Conservation (phyloP, 2,888 invertebrate species). For the Heliconius cydno region DNA sequence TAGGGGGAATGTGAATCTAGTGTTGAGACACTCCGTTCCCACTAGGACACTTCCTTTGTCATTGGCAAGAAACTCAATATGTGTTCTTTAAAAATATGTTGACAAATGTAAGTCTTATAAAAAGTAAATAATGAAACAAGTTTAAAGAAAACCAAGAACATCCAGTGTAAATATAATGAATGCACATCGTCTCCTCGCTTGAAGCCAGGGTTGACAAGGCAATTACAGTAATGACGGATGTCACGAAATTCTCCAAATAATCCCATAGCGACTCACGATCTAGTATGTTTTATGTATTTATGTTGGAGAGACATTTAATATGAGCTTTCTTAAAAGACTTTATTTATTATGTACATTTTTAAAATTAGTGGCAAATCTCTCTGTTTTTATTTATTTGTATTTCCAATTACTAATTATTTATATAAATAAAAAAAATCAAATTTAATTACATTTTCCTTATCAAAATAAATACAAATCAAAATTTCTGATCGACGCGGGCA, state of each 20-base stretch:
- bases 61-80: not conserved
- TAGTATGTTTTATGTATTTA: slow-evolving; percentile 2
- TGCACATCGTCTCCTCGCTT: slow-evolving; percentile 2
- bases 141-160: slow-evolving; percentile 16
- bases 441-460: no score
- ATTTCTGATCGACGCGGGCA: no score
- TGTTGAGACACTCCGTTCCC: no score
- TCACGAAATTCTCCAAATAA: slow-evolving; percentile 59
- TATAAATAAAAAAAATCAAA: no score
- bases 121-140: not conserved
- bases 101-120: not conserved
- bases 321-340: not conserved
- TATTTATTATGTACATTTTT: no score
- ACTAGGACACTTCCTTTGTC: no score
- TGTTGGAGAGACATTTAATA: not conserved
- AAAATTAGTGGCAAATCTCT: no score
- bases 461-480: no score
- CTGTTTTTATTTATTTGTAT: no score
- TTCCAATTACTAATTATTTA: no score
- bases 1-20: no score
- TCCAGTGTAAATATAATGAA: slow-evolving; percentile 3
- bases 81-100: not conserved
- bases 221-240: slow-evolving; percentile 64
- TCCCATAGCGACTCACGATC: slow-evolving; percentile 58
- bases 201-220: slow-evolving; percentile 57